A percentile compares a stretch with the other conserved stretches of the same genome.
These are phyloP conservation scores for Struthio camelus DNA, from an alignment of 2,113 vertebrate genomes.

Conservation along the genomic window DNA sequence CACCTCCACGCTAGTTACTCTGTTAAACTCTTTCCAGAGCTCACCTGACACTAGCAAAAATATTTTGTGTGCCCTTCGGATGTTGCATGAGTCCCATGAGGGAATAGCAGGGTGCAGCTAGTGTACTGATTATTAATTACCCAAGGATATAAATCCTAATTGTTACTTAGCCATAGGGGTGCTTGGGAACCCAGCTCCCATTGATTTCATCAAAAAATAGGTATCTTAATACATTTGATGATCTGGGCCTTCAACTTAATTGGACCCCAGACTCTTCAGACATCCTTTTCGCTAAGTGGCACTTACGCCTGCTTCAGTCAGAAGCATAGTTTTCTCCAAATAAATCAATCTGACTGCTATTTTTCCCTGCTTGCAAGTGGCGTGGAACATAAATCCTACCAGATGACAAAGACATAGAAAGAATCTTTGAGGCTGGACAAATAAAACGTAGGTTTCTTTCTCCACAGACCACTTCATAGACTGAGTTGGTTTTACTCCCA, in stretches of 20 bases:
- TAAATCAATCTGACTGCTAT: background rate
- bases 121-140: background rate
- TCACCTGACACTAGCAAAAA: too few relatives aligned
- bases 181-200: background rate
- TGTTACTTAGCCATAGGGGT: background rate
- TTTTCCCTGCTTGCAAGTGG: background rate
- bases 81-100: background rate
- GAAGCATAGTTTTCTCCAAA: background rate
- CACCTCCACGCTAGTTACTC: background rate
- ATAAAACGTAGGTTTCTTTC: background rate
- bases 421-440: background rate
- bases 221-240: background rate
- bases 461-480: background rate
- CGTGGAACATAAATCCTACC: background rate
- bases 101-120: background rate
- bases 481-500: background rate
- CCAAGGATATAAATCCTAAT: too few relatives aligned
- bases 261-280: background rate
- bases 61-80: background rate
- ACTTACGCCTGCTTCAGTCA: too few relatives aligned
- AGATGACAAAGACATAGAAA: background rate
- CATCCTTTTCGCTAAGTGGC: background rate
- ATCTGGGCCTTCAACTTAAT: background rate
- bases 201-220: rapidly evolving
- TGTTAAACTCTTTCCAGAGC: background rate